Base-by-base conservation (phyloP, 2,113 vertebrate species). In the Aphyosemion australe region DNA sequence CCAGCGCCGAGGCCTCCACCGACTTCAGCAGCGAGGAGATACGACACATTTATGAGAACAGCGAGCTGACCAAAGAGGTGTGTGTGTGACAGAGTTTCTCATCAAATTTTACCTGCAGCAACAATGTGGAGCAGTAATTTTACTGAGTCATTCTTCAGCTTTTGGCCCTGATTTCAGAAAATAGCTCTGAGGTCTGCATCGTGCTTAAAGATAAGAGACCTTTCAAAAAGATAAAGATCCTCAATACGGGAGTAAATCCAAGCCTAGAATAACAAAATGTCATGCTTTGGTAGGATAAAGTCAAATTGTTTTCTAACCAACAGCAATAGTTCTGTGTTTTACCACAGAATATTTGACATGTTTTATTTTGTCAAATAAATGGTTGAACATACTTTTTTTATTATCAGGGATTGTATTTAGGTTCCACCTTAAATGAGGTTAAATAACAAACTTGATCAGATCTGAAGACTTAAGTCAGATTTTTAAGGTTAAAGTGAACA, bases 11-110 rank as follows among this genome's bases (percentile, higher is more conserved):
- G 80, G 91, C 92, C 74, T 94, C 95, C 83, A 93, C 94, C 8
- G 95, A 95, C 79, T 94, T 96, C 92, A 97, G 95, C 91, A 96
- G 94, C 56, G 96, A 98, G 76, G 96, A 98, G 90, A 95, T 98
- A 82, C 92, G 91, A 56, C 95, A 97, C 82, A 95, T 98, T 85
- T 97, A 97, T 74, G 94, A 99, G 87, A 94, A 94, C 88, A 96
- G 89, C 46, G 94, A 94, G 84, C 94, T 99, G 85, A 97, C 95
- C 70, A 95, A 93, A 80, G 95, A 97, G 94, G 97, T 97, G 87
- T 8, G 73, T 65, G 21, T 60, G 19, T 37, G 32, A 32, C 34
- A 41, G 26, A 26, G 13, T 57, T 6, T 48, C 43, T 47, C 19
- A 14, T 57, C 12, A 46, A 11, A 37, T 53, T 4, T 53, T 4